phyloP scores from a whole-genome alignment of 2,797 vertebrate genomes.

The Cossypha caffra region DNA sequence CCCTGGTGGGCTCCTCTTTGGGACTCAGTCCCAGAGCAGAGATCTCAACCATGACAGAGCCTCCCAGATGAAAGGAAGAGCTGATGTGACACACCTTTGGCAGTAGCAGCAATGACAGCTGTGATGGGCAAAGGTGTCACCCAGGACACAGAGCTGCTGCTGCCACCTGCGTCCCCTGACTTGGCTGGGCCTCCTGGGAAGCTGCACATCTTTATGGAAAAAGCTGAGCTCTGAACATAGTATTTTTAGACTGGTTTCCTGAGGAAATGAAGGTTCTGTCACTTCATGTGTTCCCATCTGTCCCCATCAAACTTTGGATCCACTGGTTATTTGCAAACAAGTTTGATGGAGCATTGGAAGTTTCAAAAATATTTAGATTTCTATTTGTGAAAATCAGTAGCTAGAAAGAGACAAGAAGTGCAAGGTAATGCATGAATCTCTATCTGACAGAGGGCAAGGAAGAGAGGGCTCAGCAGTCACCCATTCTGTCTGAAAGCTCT shows the following conservation, averaged over 20 bases:
- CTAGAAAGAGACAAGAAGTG: neutral
- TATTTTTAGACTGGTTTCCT: conserved; percentile 28
- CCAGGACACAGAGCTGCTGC: neutral
- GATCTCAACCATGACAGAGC: neutral
- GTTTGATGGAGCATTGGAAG: neutral
- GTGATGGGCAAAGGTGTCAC: neutral
- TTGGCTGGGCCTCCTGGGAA: neutral
- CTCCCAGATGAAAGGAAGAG: neutral
- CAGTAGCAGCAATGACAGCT: neutral
- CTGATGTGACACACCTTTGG: rapidly evolving
- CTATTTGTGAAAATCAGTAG: neutral
- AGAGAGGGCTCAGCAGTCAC: neutral
- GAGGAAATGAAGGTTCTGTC: conserved; percentile 24
- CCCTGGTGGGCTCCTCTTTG: neutral
- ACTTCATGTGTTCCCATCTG: neutral
- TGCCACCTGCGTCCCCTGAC: neutral
- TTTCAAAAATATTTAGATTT: neutral
- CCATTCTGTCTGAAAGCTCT: neutral
- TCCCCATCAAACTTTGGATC: neutral
- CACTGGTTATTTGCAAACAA: neutral
- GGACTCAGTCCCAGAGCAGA: neutral
- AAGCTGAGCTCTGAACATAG: neutral
- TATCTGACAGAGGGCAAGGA: neutral
- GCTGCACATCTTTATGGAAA: neutral
- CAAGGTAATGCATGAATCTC: neutral